Evolutionary conservation across 1,140 invertebrate genomes (phyloP).

Genomic region (Drosophila ogumai): DNA sequence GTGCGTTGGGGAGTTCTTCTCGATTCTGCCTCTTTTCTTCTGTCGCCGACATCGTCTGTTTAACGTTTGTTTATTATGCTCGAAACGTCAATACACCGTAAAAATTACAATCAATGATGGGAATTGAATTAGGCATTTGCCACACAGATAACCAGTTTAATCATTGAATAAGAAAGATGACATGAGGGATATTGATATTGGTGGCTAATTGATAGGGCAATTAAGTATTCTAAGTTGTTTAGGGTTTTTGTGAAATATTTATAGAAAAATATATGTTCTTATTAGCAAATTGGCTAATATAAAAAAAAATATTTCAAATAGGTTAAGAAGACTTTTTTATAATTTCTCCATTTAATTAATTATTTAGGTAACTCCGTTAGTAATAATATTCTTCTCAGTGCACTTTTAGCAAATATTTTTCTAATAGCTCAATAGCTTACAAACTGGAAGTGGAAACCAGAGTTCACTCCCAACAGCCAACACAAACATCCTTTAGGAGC

Average conservation of each 20-base stretch:
- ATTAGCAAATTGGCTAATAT: neutral
- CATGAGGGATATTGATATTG: neutral
- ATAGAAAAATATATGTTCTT: too few species aligned
- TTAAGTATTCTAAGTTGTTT: too few species aligned
- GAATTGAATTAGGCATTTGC: constrained; percentile 34
- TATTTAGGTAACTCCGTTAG: neutral
- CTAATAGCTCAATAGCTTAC: constrained; percentile 25
- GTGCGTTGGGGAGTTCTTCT: constrained; percentile 43
- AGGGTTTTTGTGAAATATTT: too few species aligned
- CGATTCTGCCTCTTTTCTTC: constrained; percentile 30
- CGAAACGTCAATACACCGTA: constrained; percentile 72
- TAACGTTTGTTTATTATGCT: constrained; percentile 71
- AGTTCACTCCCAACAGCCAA: constrained; percentile 30
- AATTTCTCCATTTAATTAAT: neutral
- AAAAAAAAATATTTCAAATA: neutral
- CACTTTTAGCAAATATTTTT: constrained; percentile 33
- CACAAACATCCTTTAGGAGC: constrained; percentile 48
- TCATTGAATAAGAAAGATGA: neutral
- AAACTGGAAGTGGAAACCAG: constrained; percentile 45
- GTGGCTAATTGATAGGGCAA: too few species aligned
- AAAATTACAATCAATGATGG: constrained; percentile 53
- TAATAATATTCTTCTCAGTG: constrained; percentile 4
- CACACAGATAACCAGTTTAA: constrained; percentile 30
- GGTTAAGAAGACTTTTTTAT: neutral
- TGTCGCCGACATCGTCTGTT: constrained; percentile 53